A percentile compares a stretch with the other conserved stretches of the same genome.
Evolutionary conservation across 2,888 invertebrate species (phyloP).

Genomic region (Apoderus coryli): DNA sequence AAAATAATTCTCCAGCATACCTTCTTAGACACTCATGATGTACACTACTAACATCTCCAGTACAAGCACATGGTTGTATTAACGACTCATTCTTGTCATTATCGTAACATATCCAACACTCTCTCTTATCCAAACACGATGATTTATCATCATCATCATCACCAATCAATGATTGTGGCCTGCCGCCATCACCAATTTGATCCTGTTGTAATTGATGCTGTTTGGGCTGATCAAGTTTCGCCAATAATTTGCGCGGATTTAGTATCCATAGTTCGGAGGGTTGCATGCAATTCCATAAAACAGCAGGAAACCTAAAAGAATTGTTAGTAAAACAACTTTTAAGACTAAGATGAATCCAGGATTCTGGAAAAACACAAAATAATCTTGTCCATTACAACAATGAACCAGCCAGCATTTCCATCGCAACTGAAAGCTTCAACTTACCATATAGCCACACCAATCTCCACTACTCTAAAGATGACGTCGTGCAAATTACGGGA

Average conservation of each 20-base stretch:
- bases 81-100: slow-evolving; percentile 63
- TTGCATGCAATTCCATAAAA: slow-evolving; percentile 90
- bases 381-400: too few species aligned
- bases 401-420: too few species aligned
- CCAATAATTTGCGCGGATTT: slow-evolving; percentile 76
- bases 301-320: slow-evolving; percentile 66
- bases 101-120: slow-evolving; percentile 94
- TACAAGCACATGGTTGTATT: slow-evolving; percentile 80
- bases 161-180: slow-evolving; percentile 27
- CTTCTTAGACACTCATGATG: slow-evolving; percentile 82
- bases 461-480: slow-evolving; percentile 80
- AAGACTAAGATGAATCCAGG: too few species aligned
- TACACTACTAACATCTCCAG: slow-evolving; percentile 83
- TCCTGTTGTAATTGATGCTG: too few species aligned
- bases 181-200: slow-evolving; percentile 27
- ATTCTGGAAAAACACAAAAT: too few species aligned
- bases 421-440: too few species aligned
- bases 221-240: slow-evolving; percentile 28
- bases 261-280: slow-evolving; percentile 88
- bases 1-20: slow-evolving; percentile 15
- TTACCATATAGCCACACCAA: slow-evolving; percentile 85
- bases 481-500: slow-evolving; percentile 88
- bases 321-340: too few species aligned
- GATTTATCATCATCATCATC: slow-evolving; percentile 36
- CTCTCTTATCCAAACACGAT: slow-evolving; percentile 44